These are phyloP conservation scores for Aspidapion aeneum DNA, from an alignment of 2,888 invertebrate genomes.

Conservation along the genomic window DNA sequence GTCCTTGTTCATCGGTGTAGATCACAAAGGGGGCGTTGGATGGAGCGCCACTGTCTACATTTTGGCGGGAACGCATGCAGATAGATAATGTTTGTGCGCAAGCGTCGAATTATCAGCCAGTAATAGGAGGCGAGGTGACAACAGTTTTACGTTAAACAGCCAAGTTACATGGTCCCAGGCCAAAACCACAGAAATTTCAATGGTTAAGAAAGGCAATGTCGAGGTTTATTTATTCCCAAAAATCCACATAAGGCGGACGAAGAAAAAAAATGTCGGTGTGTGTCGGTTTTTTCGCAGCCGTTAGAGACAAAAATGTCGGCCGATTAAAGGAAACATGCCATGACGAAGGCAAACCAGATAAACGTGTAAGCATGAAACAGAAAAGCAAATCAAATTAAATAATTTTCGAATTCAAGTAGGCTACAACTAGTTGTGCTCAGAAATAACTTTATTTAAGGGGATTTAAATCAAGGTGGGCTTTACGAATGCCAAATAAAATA, in stretches of 20 bases:
- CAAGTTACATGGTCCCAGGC: conserved; percentile 42
- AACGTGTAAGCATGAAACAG: conserved; percentile 49
- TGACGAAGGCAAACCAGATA: conserved; percentile 29
- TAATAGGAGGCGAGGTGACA: conserved; percentile 45
- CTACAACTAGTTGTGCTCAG: not conserved
- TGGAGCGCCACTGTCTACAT: conserved; percentile 59
- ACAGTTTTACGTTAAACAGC: conserved; percentile 48
- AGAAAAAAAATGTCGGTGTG: not conserved
- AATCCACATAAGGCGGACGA: not conserved
- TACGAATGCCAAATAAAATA: no score
- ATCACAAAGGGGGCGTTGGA: conserved; percentile 91
- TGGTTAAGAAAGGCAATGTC: not conserved
- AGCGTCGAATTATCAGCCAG: conserved; percentile 49
- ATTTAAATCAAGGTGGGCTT: no score
- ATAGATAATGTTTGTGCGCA: conserved; percentile 50
- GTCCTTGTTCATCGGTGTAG: conserved; percentile 95
- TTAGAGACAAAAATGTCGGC: conserved; percentile 16
- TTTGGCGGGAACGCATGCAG: conserved; percentile 51
- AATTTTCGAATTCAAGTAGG: conserved; percentile 4
- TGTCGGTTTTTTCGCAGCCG: not conserved
- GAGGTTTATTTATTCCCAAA: not conserved
- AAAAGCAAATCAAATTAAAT: conserved; percentile 40
- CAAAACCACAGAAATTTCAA: no score
- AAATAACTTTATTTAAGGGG: no score
- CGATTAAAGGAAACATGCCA: conserved; percentile 18